Evolutionary conservation across 2,888 invertebrate genomes (phyloP).

Genomic region (Mesoligia furuncula): DNA sequence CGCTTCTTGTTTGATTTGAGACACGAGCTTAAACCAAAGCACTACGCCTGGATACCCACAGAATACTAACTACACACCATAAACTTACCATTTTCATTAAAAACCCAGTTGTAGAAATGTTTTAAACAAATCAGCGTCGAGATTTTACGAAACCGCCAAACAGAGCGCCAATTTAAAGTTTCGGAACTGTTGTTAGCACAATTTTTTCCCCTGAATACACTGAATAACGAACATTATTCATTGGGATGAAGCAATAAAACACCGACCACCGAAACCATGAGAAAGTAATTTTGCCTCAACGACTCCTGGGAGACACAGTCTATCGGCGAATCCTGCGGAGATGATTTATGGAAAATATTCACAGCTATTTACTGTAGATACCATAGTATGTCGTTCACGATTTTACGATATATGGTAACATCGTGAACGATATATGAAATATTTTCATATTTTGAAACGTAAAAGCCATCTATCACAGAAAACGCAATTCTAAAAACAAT

Average conservation of each 20-base stretch:
- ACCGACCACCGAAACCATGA: conserved; percentile 66
- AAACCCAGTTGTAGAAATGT: conserved; percentile 47
- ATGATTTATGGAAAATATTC: conserved; percentile 59
- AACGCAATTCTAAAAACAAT: conserved; percentile 38
- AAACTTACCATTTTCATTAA: conserved; percentile 55
- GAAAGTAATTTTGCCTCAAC: conserved; percentile 69
- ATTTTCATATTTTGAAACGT: conserved; percentile 4
- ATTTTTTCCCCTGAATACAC: conserved; percentile 63
- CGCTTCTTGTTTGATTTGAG: conserved; percentile 43
- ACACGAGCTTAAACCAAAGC: conserved; percentile 41
- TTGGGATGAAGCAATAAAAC: conserved; percentile 72
- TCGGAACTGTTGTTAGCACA: conserved; percentile 68
- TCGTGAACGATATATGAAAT: conserved; percentile 5
- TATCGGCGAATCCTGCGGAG: conserved; percentile 49
- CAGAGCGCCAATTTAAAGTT: conserved; percentile 76
- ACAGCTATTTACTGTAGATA: conserved; percentile 29
- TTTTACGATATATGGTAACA: conserved; percentile 12
- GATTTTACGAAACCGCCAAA: conserved; percentile 58
- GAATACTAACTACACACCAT: conserved; percentile 45
- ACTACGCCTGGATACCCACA: conserved; percentile 21
- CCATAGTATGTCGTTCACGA: conserved; percentile 7
- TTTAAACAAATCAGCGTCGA: conserved; percentile 66
- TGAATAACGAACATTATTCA: conserved; percentile 70
- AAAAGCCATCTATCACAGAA: conserved; percentile 19
- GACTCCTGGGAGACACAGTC: conserved; percentile 65